Evolutionary conservation across 2,113 vertebrate species (phyloP).

Genomic region (Cinclus mexicanus): DNA sequence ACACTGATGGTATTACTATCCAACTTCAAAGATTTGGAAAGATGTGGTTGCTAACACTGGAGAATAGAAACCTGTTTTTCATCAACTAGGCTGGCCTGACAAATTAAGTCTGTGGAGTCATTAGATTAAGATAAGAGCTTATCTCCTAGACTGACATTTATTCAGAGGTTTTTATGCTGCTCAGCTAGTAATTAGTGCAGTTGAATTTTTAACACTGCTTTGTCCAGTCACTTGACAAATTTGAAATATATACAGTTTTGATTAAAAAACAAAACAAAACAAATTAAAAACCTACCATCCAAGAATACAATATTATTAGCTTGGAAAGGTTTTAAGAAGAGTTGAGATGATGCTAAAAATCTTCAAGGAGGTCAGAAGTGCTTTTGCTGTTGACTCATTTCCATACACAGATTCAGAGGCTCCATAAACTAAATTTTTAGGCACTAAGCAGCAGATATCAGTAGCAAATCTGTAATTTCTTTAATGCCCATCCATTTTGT

Average conservation of each 20-base stretch:
- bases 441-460: constrained; percentile 25
- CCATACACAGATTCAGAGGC: constrained; percentile 6
- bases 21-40: constrained; percentile 87
- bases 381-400: constrained; percentile 62
- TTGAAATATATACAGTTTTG: constrained; percentile 33
- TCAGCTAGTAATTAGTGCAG: constrained; percentile 91
- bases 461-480: constrained; percentile 65
- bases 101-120: constrained; percentile 96
- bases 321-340: constrained; percentile 55
- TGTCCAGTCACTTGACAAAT: constrained; percentile 76
- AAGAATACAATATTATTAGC: constrained; percentile 44
- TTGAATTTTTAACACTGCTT: constrained; percentile 84
- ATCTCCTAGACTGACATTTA: constrained; percentile 95
- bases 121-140: constrained; percentile 99
- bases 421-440: constrained; percentile 38
- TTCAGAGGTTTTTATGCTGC: constrained; percentile 90
- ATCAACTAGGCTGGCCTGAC: constrained; percentile 90
- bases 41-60: constrained; percentile 87
- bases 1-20: constrained; percentile 81
- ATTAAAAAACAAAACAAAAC: constrained; percentile 32
- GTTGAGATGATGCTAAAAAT: constrained; percentile 48
- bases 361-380: constrained; percentile 33
- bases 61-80: constrained; percentile 87
- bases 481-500: constrained; percentile 51
- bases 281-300: neutral